Base-by-base conservation (phyloP, 2,888 invertebrate species). In the Noctua janthe region DNA sequence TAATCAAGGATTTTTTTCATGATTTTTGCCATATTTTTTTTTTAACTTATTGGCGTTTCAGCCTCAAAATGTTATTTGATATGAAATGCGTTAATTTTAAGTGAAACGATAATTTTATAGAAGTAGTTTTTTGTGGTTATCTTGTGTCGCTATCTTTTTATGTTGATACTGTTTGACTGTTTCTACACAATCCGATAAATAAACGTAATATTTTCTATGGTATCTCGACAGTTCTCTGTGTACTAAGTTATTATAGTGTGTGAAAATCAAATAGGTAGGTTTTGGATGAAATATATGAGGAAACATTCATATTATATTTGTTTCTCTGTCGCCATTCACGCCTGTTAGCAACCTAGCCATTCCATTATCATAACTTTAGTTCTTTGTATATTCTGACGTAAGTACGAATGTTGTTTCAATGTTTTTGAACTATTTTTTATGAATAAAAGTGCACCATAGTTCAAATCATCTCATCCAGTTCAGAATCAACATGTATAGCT, bases 361-460 rank as follows among this genome's bases (percentile, higher is more conserved):
- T 94, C 92, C 92, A 93, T 89, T 87, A 84, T 81, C 71, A 84
- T 81, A 80, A 71, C 66, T 82, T 75, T 73, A 80, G 69, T 76
- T 78, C 54, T 86, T 74, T 86, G 71, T 87, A 85, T 86, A 86
- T 87, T 84, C 81, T 83, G 80, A 76, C 71, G 56, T 72, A 39
- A 39, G 20, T 35, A 74, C 51, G 23, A 13, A 71, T 73, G 73
- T 82, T 87, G 87, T 86, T 87, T 80, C 51, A 43, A 71, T 74
- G 67, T 71, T 89, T 87, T 82, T 87, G 83, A 85, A 70, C n/a
- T 8, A 6, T 71, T 75, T 82, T 88, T 84, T 77, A 64, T 56
- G 5, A 85, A 75, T 79, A 86, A 87, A 87, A 74, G 76, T 86
- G 94, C 94, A 94, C 93, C 91, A 94, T 93, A 94, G 94, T 94